Evolutionary conservation across 2,113 vertebrate genomes (phyloP).

Genomic region (Stigmatopora argus): DNA sequence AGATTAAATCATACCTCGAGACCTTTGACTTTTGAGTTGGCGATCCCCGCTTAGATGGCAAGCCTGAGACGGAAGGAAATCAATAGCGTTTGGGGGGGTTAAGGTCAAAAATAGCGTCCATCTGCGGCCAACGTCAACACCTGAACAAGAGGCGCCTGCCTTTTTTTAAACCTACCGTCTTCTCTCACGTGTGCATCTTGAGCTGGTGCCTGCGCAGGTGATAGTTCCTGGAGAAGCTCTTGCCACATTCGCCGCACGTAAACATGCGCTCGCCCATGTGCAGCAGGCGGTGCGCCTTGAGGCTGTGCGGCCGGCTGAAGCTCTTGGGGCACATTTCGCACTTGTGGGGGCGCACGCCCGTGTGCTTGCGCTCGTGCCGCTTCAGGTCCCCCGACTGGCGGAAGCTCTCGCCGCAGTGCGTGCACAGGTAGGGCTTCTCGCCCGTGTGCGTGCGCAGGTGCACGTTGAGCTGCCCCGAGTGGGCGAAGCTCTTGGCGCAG

Average conservation of each 20-base stretch:
- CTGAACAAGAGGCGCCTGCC: not conserved
- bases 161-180: not conserved
- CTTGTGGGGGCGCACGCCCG: slow-evolving; percentile 65
- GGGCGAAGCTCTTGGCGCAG: slow-evolving; percentile 69
- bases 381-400: slow-evolving; percentile 73
- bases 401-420: slow-evolving; percentile 74
- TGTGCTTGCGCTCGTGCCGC: slow-evolving; percentile 74
- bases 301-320: slow-evolving; percentile 74
- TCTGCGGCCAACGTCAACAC: not conserved
- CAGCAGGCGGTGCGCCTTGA: slow-evolving; percentile 72
- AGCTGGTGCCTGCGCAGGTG: slow-evolving; percentile 72
- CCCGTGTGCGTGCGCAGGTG: slow-evolving; percentile 73
- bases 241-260: slow-evolving; percentile 68
- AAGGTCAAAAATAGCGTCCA: not conserved
- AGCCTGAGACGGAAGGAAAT: not conserved
- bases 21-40: not conserved
- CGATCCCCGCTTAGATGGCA: not conserved
- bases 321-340: slow-evolving; percentile 70
- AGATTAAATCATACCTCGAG: not conserved
- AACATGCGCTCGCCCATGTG: slow-evolving; percentile 71
- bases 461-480: slow-evolving; percentile 69
- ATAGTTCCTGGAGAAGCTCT: slow-evolving; percentile 72
- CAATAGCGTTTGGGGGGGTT: not conserved
- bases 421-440: slow-evolving; percentile 74
- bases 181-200: slow-evolving; percentile 66